Evolutionary conservation across 2,113 vertebrate genomes (phyloP), one percentile per base, ranked within the genome.

Genomic region (Aix galericulata): DNA sequence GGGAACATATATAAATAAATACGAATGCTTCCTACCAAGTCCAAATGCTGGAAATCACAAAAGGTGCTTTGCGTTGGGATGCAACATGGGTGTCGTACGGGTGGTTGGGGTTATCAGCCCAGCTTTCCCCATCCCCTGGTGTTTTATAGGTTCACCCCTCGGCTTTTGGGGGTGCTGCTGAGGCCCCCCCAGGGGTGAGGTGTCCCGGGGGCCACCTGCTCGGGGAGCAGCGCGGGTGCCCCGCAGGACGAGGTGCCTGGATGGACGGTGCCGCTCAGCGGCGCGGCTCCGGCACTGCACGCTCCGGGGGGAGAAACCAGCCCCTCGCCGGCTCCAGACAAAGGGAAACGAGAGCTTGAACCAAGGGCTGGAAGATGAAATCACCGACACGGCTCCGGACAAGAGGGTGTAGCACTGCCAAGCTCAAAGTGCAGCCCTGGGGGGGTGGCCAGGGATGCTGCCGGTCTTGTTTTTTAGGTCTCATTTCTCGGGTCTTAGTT

Each of bases 211-310:
- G 16, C 3, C 40, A 42, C 36, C 63, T 17, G 46, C 6, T 13
- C 25, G 16, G 23, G 60, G 50, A 50, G 50, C 50, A 25, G 21
- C 7, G 50, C 8, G 50, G 50, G 50, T 48, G 46, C 46, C 46
- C 46, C 11, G 46, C 46, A 21, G 46, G 46, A 48, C 46, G 46
- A 48, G 46, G 46, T 97, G 26, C 31, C 76, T 89, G 94, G 60
- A 95, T 58, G 74, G 63, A 97, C 88, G 96, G 17, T 94, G 97
- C 96, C 97, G 87, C 95, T 93, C 36, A 11, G 97, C 60, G 98
- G 97, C 29, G 26, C 10, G 6, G 40, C 2, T 1, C 12, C 2
- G 78, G 58, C 82, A 94, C n/a, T 96, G 88, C 93, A 93, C 79
- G 25, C 31, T 50, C 17, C 1, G 18, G 3, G 31, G 21, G 9